phyloP scores from a whole-genome alignment of 2,888 invertebrate species.

The Calephelis perditalis region DNA sequence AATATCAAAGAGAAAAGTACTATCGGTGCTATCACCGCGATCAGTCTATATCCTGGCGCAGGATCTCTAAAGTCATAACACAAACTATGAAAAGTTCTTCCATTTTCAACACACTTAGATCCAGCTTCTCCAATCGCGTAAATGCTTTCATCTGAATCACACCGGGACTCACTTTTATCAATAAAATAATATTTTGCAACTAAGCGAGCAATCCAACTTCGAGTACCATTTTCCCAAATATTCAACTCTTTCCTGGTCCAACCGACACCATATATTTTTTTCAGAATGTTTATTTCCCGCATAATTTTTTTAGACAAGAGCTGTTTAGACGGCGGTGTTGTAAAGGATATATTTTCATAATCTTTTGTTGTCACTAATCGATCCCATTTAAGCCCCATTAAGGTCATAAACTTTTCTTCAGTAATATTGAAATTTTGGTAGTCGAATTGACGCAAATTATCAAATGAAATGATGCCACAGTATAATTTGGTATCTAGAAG shows the following conservation, averaged over 20 bases:
- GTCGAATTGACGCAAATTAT: slow-evolving; percentile 30
- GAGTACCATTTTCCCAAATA: slow-evolving; percentile 44
- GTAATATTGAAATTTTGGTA: slow-evolving; percentile 24
- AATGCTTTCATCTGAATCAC: slow-evolving; percentile 51
- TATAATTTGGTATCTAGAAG: slow-evolving; percentile 45
- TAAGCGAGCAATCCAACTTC: slow-evolving; percentile 46
- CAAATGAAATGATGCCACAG: slow-evolving; percentile 50
- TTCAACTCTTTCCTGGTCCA: slow-evolving; percentile 39
- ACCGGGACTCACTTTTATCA: slow-evolving; percentile 44
- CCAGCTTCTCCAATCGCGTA: slow-evolving; percentile 52
- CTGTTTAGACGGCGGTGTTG: neutral
- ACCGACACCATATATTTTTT: slow-evolving; percentile 41
- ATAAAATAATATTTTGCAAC: slow-evolving; percentile 53
- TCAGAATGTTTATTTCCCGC: slow-evolving; percentile 46
- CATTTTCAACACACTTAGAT: slow-evolving; percentile 48
- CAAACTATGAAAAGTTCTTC: slow-evolving; percentile 46
- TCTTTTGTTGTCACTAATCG: neutral
- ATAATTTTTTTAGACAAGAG: slow-evolving; percentile 10
- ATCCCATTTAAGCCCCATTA: slow-evolving; percentile 1
- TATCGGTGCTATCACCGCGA: slow-evolving; percentile 59
- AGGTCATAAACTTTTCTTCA: slow-evolving; percentile 27
- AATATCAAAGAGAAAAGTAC: slow-evolving; percentile 60
- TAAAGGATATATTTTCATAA: neutral
- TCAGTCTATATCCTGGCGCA: slow-evolving; percentile 55
- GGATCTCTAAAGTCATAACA: slow-evolving; percentile 61